These are phyloP conservation scores for Muscicapa comitata DNA, from an alignment of 2,797 vertebrate genomes.

Conservation along the genomic window DNA sequence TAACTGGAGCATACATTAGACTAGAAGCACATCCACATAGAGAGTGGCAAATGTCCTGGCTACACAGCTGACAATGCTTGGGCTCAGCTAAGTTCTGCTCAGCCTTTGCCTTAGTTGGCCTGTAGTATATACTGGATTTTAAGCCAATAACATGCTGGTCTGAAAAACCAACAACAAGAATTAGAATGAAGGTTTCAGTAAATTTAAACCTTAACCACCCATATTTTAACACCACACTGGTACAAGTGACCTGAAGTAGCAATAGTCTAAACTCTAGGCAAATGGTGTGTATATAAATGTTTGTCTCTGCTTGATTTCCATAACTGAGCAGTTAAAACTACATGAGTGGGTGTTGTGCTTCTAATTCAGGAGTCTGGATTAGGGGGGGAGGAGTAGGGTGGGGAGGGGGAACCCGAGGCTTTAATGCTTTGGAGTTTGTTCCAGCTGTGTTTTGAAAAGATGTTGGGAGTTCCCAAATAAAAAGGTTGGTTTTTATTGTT, in stretches of 20 bases:
- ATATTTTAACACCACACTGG: background rate
- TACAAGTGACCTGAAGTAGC: background rate
- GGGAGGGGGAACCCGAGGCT: background rate
- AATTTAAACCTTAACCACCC: background rate
- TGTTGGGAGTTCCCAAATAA: constrained; percentile 15
- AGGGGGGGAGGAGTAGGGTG: background rate
- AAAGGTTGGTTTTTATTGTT: constrained; percentile 11
- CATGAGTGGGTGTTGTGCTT: background rate
- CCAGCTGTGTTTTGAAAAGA: constrained; percentile 34
- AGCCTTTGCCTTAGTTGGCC: background rate
- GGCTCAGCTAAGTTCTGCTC: background rate
- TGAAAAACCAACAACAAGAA: background rate
- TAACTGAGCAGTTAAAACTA: background rate
- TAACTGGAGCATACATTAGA: background rate
- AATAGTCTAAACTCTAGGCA: background rate
- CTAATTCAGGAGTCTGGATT: background rate
- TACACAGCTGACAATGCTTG: background rate
- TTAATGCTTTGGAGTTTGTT: background rate
- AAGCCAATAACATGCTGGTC: background rate
- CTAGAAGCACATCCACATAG: background rate
- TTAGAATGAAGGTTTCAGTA: background rate
- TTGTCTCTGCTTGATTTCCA: background rate
- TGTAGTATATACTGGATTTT: background rate
- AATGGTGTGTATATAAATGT: background rate
- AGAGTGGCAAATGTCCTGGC: background rate